Evolutionary conservation across 2,888 invertebrate genomes (phyloP), one percentile per base, ranked within the genome.

Genomic region (Caenorhabditis sp.): DNA sequence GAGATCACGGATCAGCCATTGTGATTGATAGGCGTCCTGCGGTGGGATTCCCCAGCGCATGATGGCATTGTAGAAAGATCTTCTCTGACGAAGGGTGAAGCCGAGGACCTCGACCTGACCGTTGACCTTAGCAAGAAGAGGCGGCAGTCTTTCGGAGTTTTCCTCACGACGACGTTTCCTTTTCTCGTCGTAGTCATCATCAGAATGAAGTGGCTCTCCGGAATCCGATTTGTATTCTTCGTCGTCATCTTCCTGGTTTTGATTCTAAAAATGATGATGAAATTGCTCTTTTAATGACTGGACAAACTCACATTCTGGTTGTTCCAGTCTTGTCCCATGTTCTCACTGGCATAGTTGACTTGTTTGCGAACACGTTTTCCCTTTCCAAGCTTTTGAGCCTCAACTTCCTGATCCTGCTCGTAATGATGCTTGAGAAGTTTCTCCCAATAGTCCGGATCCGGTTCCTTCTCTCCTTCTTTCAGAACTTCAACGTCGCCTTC

Each of bases 41-140:
- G 99, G 99, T 5, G 99, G 99, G 97, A 99, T 99, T 76, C 97
- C 97, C 89, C 96, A 99, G 35, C 99, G 93, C 98, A 99, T 98
- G 83, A 99, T 96, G 0, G 98, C 98, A 90, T 99, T 99, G 81
- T 98, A 93, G 93, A 99, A 99, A 24, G 99, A 96, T 90, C 98
- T 97, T 48, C 99, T 92, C 90, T 99, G 99, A 45, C 99, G 91
- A 0, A 98, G 96, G 91, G 99, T 99, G 91, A 99, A 99, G 24
- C 99, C 99, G 58, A 99, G 92, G 1, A 98, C 96, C 92, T 93
- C 86, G 6, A 85, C 39, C 39, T 78, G 80, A 6, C 80, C 82
- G 37, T 82, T 83, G 27, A 75, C 98, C 77, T 97, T 92, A 0
- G 99, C 97, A 84, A 99, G 92, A 6, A 99, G 91, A 0, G 99